Conservation (phyloP, 2,888 invertebrate species). For the Dione vanillae region DNA sequence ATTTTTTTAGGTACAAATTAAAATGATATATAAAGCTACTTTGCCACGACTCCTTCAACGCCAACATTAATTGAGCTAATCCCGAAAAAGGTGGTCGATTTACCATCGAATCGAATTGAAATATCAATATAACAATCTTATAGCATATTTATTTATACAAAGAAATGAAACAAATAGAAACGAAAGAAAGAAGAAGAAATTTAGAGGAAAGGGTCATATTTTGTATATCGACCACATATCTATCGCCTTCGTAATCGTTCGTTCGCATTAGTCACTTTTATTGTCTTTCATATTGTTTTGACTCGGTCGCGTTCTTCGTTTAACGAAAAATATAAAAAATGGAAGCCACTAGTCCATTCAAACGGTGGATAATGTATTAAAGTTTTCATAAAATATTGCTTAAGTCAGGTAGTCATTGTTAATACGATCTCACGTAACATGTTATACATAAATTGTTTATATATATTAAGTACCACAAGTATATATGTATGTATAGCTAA, state of each 20-base stretch:
- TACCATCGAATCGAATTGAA: conserved; percentile 18
- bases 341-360: conserved; percentile 6
- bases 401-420: conserved; percentile 1
- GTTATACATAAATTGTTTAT: neutral
- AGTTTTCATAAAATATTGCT: conserved; percentile 4
- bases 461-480: conserved; percentile 7
- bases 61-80: conserved; percentile 17
- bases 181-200: no score
- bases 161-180: neutral
- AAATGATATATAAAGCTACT: conserved; percentile 12
- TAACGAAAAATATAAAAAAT: neutral
- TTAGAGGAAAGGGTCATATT: neutral
- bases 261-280: conserved; percentile 17
- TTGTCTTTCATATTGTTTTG: conserved; percentile 12
- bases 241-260: conserved; percentile 21
- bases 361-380: neutral
- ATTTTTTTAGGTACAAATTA: conserved; percentile 11
- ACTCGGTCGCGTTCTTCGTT: conserved; percentile 9
- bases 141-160: neutral
- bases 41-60: conserved; percentile 12
- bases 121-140: conserved; percentile 21
- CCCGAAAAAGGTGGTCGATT: conserved; percentile 8
- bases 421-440: neutral
- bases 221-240: conserved; percentile 1
- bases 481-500: neutral